Percentiles rank a stretch among this genome's conserved stretches.
Conservation (phyloP, 1,140 invertebrate genomes). For the Drosophila aff. region DNA sequence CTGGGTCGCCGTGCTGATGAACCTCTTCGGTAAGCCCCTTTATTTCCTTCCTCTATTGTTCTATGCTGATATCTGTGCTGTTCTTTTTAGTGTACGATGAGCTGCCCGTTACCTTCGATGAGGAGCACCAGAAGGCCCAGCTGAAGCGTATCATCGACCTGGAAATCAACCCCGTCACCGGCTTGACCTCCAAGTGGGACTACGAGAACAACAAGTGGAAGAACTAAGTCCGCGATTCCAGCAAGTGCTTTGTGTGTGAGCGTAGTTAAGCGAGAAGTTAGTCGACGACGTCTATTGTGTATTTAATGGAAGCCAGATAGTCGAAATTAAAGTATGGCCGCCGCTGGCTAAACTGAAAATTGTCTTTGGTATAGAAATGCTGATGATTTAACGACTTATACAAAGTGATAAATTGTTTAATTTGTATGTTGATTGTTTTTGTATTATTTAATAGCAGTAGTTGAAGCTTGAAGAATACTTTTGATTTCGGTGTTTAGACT, state of each 20-base stretch:
- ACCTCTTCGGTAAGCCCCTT: conserved; percentile 88
- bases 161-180: conserved; percentile 92
- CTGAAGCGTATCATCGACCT: conserved; percentile 92
- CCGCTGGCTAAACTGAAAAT: conserved; percentile 53
- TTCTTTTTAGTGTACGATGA: conserved; percentile 89
- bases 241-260: conserved; percentile 75
- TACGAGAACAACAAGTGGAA: conserved; percentile 91
- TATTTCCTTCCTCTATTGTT: background rate
- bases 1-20: conserved; percentile 90
- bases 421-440: no score
- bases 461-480: no score
- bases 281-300: conserved; percentile 67
- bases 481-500: no score
- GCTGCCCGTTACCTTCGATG: conserved; percentile 90
- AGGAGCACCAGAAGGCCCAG: conserved; percentile 91
- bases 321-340: conserved; percentile 75
- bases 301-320: conserved; percentile 68
- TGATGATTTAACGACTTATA: background rate
- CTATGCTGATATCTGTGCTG: background rate
- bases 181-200: conserved; percentile 90
- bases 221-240: conserved; percentile 71
- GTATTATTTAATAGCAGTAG: no score
- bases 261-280: conserved; percentile 73
- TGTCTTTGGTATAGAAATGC: background rate
- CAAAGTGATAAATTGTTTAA: no score